phyloP scores from a whole-genome alignment of 1,140 invertebrate genomes.

The Arion vulgaris region DNA sequence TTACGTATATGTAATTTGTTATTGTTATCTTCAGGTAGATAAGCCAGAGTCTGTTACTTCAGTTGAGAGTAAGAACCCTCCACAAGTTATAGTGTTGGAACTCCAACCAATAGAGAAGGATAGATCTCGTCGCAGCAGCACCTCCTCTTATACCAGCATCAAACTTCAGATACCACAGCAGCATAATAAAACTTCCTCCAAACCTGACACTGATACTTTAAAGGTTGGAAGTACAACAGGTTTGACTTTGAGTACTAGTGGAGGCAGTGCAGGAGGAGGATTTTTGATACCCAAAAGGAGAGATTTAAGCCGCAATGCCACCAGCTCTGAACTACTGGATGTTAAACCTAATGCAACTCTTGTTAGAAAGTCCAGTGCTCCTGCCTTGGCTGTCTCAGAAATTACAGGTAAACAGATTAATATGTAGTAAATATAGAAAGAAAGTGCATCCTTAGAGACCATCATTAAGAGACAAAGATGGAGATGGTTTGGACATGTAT shows the following conservation, averaged over 20 bases:
- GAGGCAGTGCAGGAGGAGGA: conserved; percentile 37
- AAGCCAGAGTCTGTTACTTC: conserved; percentile 39
- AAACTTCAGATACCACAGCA: conserved; percentile 43
- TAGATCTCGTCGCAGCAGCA: neutral
- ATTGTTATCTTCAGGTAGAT: conserved; percentile 11
- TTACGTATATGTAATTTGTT: no score
- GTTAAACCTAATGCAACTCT: conserved; percentile 31
- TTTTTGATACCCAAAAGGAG: conserved; percentile 24
- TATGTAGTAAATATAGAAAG: no score
- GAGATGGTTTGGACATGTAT: no score
- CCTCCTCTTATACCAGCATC: conserved; percentile 1
- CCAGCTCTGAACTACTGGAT: conserved; percentile 42
- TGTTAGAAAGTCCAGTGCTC: conserved; percentile 43
- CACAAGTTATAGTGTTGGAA: neutral
- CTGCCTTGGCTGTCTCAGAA: conserved; percentile 30
- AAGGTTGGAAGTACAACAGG: no score
- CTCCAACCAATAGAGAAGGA: conserved; percentile 26
- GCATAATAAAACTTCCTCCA: conserved; percentile 14
- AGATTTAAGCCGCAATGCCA: conserved; percentile 40
- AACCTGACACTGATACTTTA: no score
- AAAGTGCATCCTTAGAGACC: no score
- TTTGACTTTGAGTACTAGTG: conserved; percentile 44
- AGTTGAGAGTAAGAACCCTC: conserved; percentile 33
- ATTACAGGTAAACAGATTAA: neutral
- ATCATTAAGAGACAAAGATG: no score